phyloP scores from a whole-genome alignment of 2,113 vertebrate species.

The Sminthopsis crassicaudata region DNA sequence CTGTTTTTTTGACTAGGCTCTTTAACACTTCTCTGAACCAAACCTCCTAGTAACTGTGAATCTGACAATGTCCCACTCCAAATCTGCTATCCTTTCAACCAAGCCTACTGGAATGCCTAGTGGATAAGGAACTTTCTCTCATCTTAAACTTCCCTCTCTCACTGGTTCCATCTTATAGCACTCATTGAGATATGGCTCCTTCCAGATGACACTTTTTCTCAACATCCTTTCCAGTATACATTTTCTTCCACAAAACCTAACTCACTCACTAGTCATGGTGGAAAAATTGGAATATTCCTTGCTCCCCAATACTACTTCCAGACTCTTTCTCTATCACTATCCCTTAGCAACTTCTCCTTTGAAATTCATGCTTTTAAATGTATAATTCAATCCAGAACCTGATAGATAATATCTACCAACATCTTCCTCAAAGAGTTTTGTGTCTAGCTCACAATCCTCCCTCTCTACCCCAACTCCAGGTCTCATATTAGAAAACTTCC shows the following conservation, averaged over 20 bases:
- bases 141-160: neutral
- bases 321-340: neutral
- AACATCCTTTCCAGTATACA: neutral
- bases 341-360: neutral
- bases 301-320: neutral
- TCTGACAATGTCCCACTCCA: neutral
- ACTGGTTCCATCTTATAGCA: neutral
- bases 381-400: neutral
- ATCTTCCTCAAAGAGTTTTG: neutral
- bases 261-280: neutral
- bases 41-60: neutral
- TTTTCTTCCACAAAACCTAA: neutral
- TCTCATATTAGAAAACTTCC: neutral
- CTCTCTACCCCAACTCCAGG: neutral
- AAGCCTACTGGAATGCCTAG: neutral
- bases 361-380: neutral
- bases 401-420: neutral
- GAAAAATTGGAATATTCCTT: neutral
- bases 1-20: neutral
- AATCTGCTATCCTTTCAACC: neutral
- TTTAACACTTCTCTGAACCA: neutral
- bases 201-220: neutral
- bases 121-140: neutral
- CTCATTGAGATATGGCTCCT: neutral
- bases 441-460: neutral